Conservation (phyloP, 2,113 vertebrate genomes). For the Pterocles burchelli region DNA sequence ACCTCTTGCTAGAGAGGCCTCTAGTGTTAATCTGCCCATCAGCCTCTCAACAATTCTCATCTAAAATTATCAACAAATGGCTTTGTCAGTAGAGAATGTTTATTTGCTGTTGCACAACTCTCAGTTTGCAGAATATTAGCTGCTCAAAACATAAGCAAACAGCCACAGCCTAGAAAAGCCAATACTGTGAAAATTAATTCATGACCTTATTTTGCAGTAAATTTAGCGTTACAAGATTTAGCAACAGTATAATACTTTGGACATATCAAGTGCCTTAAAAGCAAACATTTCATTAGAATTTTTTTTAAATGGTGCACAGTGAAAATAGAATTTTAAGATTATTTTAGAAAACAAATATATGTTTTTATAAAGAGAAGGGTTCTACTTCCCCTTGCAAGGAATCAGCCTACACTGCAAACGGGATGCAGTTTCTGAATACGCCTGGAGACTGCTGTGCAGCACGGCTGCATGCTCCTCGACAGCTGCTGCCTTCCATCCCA, state of each 20-base stretch:
- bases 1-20: slow-evolving; percentile 15
- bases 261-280: not conserved
- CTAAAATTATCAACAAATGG: slow-evolving; percentile 63
- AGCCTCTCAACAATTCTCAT: slow-evolving; percentile 40
- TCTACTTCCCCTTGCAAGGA: not conserved
- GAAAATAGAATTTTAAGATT: not conserved
- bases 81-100: slow-evolving; percentile 34
- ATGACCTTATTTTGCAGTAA: not conserved
- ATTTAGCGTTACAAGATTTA: not conserved
- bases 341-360: not conserved
- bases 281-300: not conserved
- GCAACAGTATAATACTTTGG: not conserved
- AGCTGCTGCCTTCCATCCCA: slow-evolving; percentile 22
- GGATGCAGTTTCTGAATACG: not conserved
- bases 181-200: slow-evolving; percentile 2
- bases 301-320: not conserved
- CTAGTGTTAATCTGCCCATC: slow-evolving; percentile 52
- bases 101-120: slow-evolving; percentile 21
- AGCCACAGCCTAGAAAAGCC: not conserved
- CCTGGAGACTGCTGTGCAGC: not conserved
- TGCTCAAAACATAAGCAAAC: slow-evolving; percentile 16
- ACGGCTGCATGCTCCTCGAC: not conserved
- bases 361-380: not conserved
- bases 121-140: slow-evolving; percentile 8
- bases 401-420: not conserved